phyloP scores from a whole-genome alignment of 2,888 invertebrate genomes.

The Hedya salicella region DNA sequence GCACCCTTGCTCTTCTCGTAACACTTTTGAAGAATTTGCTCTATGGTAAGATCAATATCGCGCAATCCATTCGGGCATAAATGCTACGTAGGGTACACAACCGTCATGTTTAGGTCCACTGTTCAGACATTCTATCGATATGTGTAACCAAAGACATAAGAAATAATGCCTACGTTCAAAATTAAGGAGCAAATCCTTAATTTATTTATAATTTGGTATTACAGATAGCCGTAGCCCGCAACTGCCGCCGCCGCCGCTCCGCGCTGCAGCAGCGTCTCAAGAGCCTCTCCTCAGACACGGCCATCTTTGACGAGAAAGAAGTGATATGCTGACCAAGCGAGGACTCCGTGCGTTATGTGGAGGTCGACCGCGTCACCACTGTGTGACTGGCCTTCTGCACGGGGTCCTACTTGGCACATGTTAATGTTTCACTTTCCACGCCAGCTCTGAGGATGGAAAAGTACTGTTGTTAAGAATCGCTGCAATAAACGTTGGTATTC shows the following conservation, averaged over 20 bases:
- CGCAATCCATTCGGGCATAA: no score
- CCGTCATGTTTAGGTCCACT: no score
- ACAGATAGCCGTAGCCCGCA: conserved; percentile 77
- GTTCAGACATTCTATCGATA: no score
- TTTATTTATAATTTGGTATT: no score
- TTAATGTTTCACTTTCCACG: conserved; percentile 44
- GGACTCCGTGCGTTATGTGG: conserved; percentile 97
- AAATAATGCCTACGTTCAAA: no score
- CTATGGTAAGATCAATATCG: no score
- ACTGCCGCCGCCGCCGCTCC: conserved; percentile 89
- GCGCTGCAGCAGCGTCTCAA: conserved; percentile 92
- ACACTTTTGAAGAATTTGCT: no score
- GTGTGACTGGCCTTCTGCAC: conserved; percentile 88
- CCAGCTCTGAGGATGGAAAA: conserved; percentile 40
- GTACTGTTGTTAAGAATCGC: conserved; percentile 5
- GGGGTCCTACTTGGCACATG: conserved; percentile 63
- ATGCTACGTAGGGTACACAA: no score
- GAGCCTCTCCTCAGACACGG: conserved; percentile 92
- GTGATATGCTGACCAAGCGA: conserved; percentile 98
- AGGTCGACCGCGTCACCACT: conserved; percentile 95
- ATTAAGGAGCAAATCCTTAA: no score
- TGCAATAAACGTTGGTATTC: conserved; percentile 28
- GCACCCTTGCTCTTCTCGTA: no score
- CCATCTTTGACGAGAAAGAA: conserved; percentile 93
- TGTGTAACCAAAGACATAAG: no score